These are phyloP conservation scores for Aphrophora alni DNA, from an alignment of 2,888 invertebrate genomes.

Conservation along the genomic window DNA sequence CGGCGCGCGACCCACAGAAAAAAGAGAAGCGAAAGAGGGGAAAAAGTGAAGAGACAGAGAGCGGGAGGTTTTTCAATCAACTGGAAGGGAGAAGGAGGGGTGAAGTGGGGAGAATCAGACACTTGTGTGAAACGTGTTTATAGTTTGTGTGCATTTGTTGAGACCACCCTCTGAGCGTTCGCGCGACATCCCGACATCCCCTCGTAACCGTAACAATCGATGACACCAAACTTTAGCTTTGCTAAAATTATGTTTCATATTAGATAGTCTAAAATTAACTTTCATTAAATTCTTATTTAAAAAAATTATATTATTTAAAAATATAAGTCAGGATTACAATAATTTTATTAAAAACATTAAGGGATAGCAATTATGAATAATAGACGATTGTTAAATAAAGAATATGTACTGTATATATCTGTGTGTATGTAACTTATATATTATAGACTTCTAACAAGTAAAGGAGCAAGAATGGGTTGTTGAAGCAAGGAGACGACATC, in stretches of 20 bases:
- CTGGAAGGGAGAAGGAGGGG: conserved; percentile 31
- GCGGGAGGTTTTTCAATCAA: conserved; percentile 37
- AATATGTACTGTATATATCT: no score
- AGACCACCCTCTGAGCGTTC: conserved; percentile 34
- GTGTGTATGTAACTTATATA: no score
- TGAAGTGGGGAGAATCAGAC: conserved; percentile 35
- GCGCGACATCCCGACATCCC: neutral
- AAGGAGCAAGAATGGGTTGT: neutral
- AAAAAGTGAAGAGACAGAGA: conserved; percentile 36
- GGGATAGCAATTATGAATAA: no score
- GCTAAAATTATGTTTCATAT: neutral
- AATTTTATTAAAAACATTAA: no score
- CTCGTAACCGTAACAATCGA: neutral
- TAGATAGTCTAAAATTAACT: neutral
- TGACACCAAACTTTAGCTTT: neutral
- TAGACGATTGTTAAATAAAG: no score
- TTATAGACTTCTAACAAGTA: no score
- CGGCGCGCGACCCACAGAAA: conserved; percentile 38
- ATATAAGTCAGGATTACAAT: no score
- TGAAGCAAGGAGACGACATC: neutral
- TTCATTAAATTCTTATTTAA: neutral
- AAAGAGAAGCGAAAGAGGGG: conserved; percentile 38
- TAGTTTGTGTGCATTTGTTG: conserved; percentile 39
- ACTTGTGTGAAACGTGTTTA: conserved; percentile 30
- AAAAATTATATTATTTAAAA: no score